A percentile compares a stretch with the other conserved stretches of the same genome.
phyloP scores from a whole-genome alignment of 2,797 vertebrate species.

The Arnoldichthys spilopterus region DNA sequence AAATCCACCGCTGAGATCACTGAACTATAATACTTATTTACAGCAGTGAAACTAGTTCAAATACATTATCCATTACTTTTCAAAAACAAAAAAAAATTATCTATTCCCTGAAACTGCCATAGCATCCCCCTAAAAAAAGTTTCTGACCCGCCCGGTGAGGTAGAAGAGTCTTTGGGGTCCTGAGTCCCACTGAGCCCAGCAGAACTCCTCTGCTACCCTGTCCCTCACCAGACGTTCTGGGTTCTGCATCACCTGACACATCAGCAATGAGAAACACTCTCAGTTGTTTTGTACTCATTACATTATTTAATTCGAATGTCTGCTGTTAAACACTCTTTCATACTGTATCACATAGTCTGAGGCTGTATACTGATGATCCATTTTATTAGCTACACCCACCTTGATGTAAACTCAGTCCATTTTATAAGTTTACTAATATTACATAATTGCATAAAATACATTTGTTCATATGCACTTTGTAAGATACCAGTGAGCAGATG shows the following conservation, averaged over 20 bases:
- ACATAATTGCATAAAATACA: no score
- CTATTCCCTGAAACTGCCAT: neutral
- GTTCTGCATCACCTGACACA: conserved; percentile 85
- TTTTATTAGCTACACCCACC: no score
- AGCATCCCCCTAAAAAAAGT: neutral
- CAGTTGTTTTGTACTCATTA: neutral
- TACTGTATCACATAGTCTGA: no score
- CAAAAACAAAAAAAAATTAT: neutral
- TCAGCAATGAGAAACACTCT: neutral
- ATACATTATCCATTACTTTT: neutral
- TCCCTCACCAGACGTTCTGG: conserved; percentile 81
- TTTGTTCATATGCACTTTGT: no score
- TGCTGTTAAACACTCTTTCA: no score
- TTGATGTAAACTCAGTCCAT: no score
- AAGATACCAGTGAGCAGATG: no score
- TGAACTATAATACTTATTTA: neutral
- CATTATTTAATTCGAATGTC: neutral
- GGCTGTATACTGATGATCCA: no score
- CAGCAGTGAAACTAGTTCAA: no score
- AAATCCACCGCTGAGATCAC: neutral
- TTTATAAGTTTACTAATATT: no score
- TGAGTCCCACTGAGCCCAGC: conserved; percentile 94
- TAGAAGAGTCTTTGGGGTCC: conserved; percentile 90
- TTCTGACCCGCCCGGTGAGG: conserved; percentile 80
- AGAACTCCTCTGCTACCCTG: conserved; percentile 87